phyloP scores from a whole-genome alignment of 2,888 invertebrate species.

The Oxyscelio sp. region DNA sequence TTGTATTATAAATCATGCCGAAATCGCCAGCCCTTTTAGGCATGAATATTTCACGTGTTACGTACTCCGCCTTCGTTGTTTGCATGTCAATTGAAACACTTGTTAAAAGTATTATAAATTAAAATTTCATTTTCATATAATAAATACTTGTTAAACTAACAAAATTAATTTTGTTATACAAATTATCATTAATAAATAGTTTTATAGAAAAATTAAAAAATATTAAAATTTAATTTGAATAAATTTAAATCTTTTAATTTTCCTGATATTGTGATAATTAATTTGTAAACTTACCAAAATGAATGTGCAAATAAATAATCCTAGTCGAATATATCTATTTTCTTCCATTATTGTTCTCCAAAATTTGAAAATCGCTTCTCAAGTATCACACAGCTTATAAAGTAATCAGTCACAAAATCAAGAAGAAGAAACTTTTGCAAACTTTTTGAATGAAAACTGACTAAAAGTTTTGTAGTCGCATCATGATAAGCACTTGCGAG shows the following conservation, averaged over 20 bases:
- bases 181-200: too few relatives aligned
- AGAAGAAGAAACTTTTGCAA: background rate
- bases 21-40: slow-evolving; percentile 44
- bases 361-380: background rate
- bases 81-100: slow-evolving; percentile 26
- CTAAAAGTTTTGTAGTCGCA: background rate
- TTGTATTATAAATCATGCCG: slow-evolving; percentile 48
- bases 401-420: background rate
- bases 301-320: slow-evolving; percentile 45
- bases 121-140: too few relatives aligned
- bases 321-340: slow-evolving; percentile 22
- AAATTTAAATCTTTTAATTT: too few relatives aligned
- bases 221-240: too few relatives aligned
- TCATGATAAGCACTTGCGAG: slow-evolving; percentile 10
- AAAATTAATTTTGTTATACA: too few relatives aligned
- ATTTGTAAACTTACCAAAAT: slow-evolving; percentile 57
- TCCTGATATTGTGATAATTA: too few relatives aligned
- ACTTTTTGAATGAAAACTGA: background rate
- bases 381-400: background rate
- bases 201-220: too few relatives aligned
- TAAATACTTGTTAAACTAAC: background rate
- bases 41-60: slow-evolving; percentile 28
- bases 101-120: too few relatives aligned
- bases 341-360: slow-evolving; percentile 41
- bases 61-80: background rate